phyloP scores from a whole-genome alignment of 2,888 invertebrate genomes.

The Ctena decussata region DNA sequence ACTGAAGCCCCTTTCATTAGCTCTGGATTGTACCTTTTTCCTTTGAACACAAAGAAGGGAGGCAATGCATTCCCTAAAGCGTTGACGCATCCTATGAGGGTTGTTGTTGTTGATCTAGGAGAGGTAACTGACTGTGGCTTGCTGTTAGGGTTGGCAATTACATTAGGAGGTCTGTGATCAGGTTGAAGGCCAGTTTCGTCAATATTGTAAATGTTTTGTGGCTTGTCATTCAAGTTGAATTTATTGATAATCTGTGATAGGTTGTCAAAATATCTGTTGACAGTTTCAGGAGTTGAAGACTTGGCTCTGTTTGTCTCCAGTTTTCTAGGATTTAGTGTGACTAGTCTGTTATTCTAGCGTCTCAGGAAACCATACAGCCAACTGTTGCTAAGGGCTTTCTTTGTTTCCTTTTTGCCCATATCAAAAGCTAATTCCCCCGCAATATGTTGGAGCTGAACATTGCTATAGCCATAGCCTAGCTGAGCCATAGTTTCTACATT shows the following conservation, averaged over 20 bases:
- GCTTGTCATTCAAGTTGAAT: background rate
- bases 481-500: conserved; percentile 31
- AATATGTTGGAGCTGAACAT: conserved; percentile 20
- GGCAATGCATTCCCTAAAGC: conserved; percentile 23
- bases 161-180: conserved; percentile 8
- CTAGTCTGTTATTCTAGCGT: conserved; percentile 33
- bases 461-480: conserved; percentile 42
- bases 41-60: conserved; percentile 26
- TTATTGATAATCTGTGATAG: background rate
- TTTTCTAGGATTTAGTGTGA: conserved; percentile 26
- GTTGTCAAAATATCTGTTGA: conserved; percentile 20
- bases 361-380: conserved; percentile 30
- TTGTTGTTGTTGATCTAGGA: conserved; percentile 1
- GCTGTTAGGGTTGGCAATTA: background rate
- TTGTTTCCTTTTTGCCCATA: conserved; percentile 26
- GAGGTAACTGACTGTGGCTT: conserved; percentile 10
- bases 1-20: background rate
- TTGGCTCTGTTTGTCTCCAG: conserved; percentile 40
- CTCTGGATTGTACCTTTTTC: conserved; percentile 2
- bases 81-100: conserved; percentile 27
- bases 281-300: background rate
- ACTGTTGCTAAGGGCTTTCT: conserved; percentile 5
- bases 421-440: conserved; percentile 28
- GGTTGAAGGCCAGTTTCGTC: conserved; percentile 17
- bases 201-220: conserved; percentile 4